Base-by-base conservation (phyloP, 2,888 invertebrate genomes). In the Smittia sp. region DNA sequence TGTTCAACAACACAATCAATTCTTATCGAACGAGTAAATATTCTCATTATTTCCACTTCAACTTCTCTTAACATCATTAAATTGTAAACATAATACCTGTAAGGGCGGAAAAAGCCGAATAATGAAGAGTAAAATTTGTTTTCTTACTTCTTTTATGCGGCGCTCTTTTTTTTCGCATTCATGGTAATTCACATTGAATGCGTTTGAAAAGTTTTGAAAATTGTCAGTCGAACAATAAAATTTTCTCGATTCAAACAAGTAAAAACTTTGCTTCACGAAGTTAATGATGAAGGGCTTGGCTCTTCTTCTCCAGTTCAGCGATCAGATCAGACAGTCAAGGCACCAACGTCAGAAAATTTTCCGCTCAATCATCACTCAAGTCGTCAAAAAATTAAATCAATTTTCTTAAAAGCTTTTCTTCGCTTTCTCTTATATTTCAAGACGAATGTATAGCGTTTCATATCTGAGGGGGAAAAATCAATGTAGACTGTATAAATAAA, bases 1-100 rank as follows among this genome's bases (percentile, higher is more conserved):
- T 41, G 68, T 69, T 46, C 41, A 69, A 69, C 46, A 65, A 65
- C 38, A 58, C 25, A 70, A 70, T 70, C 70, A 58, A 58, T 70
- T 70, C 32, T 54, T 70, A 54, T 54, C 38, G 70, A 58, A 54
- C 58, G 20, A 69, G 68, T 18, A 39, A 39, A 20, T 25, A 46
- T 70, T 70, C 58, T 70, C 58, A 70, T 70, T 70, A 70, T 58
- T 38, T 58, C 22, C 2, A 7, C 9, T 18, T 2, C 20, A 58
- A 58, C 20, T 58, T 22, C 22, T 58, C 22, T 70, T 70, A 70
- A 54, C 70, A 70, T 70, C 70, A 70, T 70, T 70, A 70, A 70
- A 70, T 70, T 58, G 70, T 70, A 70, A 70, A 70, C 58, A 70
- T 70, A 70, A 70, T 70, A 70, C 70, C 52, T 38, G 70, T 54